A percentile compares a stretch with the other conserved stretches of the same genome.
phyloP scores from a whole-genome alignment of 2,113 vertebrate genomes.

The Nematolebias whitei region DNA sequence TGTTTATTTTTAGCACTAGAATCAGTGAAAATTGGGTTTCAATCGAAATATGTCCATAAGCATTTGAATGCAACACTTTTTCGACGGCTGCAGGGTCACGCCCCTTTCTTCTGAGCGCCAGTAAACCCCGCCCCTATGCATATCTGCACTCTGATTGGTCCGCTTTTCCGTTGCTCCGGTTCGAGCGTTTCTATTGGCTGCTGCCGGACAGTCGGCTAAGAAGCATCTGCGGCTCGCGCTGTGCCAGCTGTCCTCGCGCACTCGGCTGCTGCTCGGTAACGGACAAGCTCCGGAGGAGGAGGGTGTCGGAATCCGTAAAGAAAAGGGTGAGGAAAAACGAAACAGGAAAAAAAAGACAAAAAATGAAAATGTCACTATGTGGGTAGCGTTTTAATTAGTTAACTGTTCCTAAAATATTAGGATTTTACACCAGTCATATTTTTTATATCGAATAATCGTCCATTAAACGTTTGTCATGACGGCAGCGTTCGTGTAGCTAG shows the following conservation, averaged over 20 bases:
- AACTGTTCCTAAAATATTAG: not conserved
- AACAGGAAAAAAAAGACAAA: not conserved
- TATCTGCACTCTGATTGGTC: slow-evolving; percentile 54
- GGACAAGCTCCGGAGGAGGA: slow-evolving; percentile 18
- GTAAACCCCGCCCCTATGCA: not conserved
- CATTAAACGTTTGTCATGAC: slow-evolving; percentile 3
- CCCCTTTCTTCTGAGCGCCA: slow-evolving; percentile 38
- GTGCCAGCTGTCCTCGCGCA: slow-evolving; percentile 68
- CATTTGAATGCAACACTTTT: slow-evolving; percentile 47
- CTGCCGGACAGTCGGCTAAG: not conserved
- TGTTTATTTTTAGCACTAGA: too few relatives aligned
- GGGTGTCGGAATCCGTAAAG: slow-evolving; percentile 28
- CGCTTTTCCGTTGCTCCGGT: not conserved
- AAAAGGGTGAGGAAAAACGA: slow-evolving; percentile 37
- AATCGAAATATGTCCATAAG: slow-evolving; percentile 6
- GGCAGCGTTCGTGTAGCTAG: not conserved
- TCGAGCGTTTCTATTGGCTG: slow-evolving; percentile 46
- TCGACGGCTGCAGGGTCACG: slow-evolving; percentile 27
- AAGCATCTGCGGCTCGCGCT: slow-evolving; percentile 63
- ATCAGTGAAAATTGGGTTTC: not conserved
- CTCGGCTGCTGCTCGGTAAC: slow-evolving; percentile 52
- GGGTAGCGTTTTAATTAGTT: rapidly evolving
- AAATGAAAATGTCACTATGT: not conserved
- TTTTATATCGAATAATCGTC: not conserved
- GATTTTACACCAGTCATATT: not conserved